Evolutionary conservation across 2,888 invertebrate species (phyloP).

Genomic region (Endotricha flammealis): DNA sequence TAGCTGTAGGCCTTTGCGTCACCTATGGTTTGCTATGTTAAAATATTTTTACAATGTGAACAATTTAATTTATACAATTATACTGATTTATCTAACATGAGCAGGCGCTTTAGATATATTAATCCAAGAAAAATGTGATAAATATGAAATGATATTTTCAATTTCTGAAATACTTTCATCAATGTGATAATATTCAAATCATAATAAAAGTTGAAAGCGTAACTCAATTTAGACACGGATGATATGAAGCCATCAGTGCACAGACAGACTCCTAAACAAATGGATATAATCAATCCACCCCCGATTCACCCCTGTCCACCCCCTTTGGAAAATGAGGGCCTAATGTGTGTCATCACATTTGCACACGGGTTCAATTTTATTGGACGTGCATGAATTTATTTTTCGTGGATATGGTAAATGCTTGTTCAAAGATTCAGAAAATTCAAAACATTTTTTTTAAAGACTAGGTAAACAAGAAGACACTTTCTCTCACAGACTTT

Average conservation of each 20-base stretch:
- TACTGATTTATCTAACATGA: no score
- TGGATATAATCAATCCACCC: conserved; percentile 56
- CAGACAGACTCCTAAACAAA: conserved; percentile 50
- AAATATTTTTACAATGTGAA: no score
- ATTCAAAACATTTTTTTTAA: no score
- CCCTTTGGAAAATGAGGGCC: conserved; percentile 51
- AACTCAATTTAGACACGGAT: conserved; percentile 3
- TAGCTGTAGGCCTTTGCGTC: no score
- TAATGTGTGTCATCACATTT: conserved; percentile 73
- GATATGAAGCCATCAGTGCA: conserved; percentile 1
- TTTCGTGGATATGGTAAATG: conserved; percentile 9
- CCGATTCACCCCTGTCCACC: conserved; percentile 43
- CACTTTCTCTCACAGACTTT: no score
- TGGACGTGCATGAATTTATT: conserved; percentile 21
- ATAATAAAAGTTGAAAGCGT: conserved; percentile 4
- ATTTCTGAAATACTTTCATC: background rate
- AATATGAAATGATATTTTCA: background rate
- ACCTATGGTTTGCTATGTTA: no score
- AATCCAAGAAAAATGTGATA: no score
- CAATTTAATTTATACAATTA: no score
- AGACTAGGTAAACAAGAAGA: no score
- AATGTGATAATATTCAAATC: background rate
- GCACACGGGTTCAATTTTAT: conserved; percentile 59
- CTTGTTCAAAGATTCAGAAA: no score
- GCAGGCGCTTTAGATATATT: no score